Base-by-base conservation (phyloP, 2,113 vertebrate species). In the Hemiscyllium ocellatum region DNA sequence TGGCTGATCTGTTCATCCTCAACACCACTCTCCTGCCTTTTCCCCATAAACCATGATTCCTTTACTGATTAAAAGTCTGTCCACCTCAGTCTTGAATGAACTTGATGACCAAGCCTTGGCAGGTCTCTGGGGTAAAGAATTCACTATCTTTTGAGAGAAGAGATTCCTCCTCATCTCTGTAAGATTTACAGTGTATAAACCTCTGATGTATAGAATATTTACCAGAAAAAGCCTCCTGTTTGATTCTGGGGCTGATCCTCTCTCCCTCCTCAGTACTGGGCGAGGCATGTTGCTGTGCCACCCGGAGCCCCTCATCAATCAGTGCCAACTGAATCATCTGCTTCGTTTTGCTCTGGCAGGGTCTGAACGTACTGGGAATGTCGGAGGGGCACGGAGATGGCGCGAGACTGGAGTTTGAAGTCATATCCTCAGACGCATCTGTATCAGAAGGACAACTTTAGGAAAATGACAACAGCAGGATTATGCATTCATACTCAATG, bases 311-410 rank as follows among this genome's bases (percentile, higher is more conserved):
- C 94, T 95, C 94, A 26, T 95, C 94, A 19, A 95, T 95, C 94
- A 95, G 47, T 24, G 94, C 94, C 68, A 95, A 47, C 69, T 95
- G 94, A 26, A 95, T 95, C 94, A 95, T 95, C 69, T 95, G 94
- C 69, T 95, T 95, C 1, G 94, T 95, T 72, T 95, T 95, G 69
- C 68, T 95, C 94, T 95, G 94, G 94, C 94, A 50, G 19, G 94
- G 94, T 4, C 94, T 95, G 66, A 72, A 95, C 4, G 94, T 72
- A 42, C 94, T 29, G 37, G 94, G 94, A 70, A 95, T 95, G 94
- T 95, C 94, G 10, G 94, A 95, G 24, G 94, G 94, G 66, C 94
- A 95, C 0, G 94, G 94, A 17, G 94, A 95, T 17, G 94, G 94
- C 0, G 94, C 94, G 4, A 95, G 94, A 33, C 94, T 95, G 47